Evolutionary conservation across 2,888 invertebrate genomes (phyloP).

Genomic region (Tachina lurida): DNA sequence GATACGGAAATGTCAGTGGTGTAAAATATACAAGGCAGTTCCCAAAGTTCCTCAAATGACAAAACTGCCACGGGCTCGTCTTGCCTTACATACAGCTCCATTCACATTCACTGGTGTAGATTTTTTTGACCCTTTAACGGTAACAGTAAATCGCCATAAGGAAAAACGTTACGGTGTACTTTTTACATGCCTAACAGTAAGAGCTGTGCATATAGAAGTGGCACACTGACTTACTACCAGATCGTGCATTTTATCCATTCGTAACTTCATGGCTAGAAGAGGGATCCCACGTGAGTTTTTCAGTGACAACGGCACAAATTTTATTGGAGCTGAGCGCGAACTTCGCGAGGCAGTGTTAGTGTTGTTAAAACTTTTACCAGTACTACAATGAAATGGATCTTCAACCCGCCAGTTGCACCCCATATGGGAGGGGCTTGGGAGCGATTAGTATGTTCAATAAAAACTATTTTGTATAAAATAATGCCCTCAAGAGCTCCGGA

Average conservation of each 20-base stretch:
- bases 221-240: slow-evolving; percentile 16
- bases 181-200: slow-evolving; percentile 59
- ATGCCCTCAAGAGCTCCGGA: too few relatives aligned
- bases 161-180: slow-evolving; percentile 52
- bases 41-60: slow-evolving; percentile 27
- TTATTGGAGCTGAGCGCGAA: too few relatives aligned
- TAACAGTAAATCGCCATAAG: slow-evolving; percentile 35
- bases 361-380: too few relatives aligned
- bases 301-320: too few relatives aligned
- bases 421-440: too few relatives aligned
- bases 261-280: slow-evolving; percentile 44
- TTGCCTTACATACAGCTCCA: slow-evolving; percentile 11
- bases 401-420: too few relatives aligned
- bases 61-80: slow-evolving; percentile 21
- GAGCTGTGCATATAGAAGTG: neutral
- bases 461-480: too few relatives aligned
- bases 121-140: slow-evolving; percentile 52
- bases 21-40: slow-evolving; percentile 37
- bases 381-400: too few relatives aligned
- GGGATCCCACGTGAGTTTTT: too few relatives aligned
- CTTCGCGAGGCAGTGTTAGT: too few relatives aligned
- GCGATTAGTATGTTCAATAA: too few relatives aligned
- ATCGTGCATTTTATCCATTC: slow-evolving; percentile 34
- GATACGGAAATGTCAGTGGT: slow-evolving; percentile 31
- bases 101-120: slow-evolving; percentile 20